Evolutionary conservation across 2,888 invertebrate genomes (phyloP).

Genomic region (Pseudococcus longispinus): DNA sequence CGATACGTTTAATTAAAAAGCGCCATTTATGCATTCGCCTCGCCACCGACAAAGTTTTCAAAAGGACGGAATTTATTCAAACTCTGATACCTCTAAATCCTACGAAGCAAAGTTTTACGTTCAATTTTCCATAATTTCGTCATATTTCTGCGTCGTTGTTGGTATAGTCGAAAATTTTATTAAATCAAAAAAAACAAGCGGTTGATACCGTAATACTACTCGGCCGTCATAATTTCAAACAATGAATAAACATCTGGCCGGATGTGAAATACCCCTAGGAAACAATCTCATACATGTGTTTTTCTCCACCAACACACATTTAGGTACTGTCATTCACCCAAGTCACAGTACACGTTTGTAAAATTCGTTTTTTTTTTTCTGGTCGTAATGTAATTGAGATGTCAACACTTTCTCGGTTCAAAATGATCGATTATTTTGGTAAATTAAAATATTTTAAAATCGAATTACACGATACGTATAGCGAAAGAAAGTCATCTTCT

Average conservation of each 20-base stretch:
- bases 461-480: neutral
- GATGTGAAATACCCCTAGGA: neutral
- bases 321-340: too few relatives aligned
- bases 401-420: neutral
- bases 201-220: neutral
- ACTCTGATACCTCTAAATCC: neutral
- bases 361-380: neutral
- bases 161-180: neutral
- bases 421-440: neutral
- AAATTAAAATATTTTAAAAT: neutral
- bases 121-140: neutral
- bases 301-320: too few relatives aligned
- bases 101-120: neutral
- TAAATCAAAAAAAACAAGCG: neutral
- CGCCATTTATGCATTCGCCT: neutral
- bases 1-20: neutral
- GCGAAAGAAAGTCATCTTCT: neutral
- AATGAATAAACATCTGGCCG: slow-evolving; percentile 12
- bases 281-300: neutral
- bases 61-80: neutral
- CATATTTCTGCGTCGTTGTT: neutral
- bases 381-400: neutral
- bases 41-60: neutral
- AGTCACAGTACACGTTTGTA: neutral
- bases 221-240: neutral